Base-by-base conservation (phyloP, 2,113 vertebrate species). In the Podarcis muralis region DNA sequence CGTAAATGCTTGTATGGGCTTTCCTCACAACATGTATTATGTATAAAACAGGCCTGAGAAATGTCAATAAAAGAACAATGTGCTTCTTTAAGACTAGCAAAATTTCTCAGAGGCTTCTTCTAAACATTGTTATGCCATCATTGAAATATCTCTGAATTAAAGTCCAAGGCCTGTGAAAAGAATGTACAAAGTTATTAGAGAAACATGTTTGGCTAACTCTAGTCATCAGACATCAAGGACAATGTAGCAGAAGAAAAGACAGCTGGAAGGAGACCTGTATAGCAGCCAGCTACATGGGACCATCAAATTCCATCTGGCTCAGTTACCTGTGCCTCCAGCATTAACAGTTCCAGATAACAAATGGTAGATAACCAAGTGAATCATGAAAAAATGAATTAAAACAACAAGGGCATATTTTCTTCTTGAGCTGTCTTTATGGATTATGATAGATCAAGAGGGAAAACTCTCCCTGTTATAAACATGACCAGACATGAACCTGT, bases 201-300 rank as follows among this genome's bases (percentile, higher is more conserved):
- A 12, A 0, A 1, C 57, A 40, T 76, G 1, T 90, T 83, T 91
- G 53, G 66, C 81, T 92, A 32, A n/a, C 7, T 95, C 66, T 84
- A 93, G n/a, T 4, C 27, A 91, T 76, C 32, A 79, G 5, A 80
- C 57, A 79, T 69, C 74, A 90, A 91, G 85, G 69, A 43, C 27
- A 87, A 92, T 83, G 22, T 59, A 92, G 75, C 25, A 92, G 87
- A 8, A 81, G 37, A 84, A 91, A 83, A 7, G 18, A 79, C 75
- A 86, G 32, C 66, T 90, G 53, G 66, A 90, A 78, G 84, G 92
- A 91, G n/a, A 37, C 13, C 88, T 78, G 5, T 2, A 68, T 3
- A 91, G n/a, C 16, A 92, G 35, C 27, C 83, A 90, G 15, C 0
- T 78, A 90, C 79, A 37, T 87, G 1, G 6, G 3, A 32, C 0